Evolutionary conservation across 2,797 vertebrate species (phyloP).

Genomic region (Xenopus petersii): DNA sequence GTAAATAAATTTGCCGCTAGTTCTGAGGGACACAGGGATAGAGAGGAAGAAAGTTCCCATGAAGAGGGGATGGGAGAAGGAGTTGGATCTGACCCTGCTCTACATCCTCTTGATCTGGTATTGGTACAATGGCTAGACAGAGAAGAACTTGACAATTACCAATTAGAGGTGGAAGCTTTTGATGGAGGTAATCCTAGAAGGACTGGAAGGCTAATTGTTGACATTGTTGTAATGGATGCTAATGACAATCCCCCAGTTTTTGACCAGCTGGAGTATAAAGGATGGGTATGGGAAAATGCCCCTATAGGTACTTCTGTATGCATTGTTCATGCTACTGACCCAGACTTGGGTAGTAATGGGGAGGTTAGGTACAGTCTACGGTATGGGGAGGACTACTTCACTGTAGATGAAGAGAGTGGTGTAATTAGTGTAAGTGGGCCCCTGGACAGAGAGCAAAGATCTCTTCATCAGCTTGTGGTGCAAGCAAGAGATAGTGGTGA

Average conservation of each 20-base stretch:
- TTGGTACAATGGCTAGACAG: slow-evolving; percentile 74
- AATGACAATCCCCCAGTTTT: slow-evolving; percentile 88
- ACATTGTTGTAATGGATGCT: slow-evolving; percentile 79
- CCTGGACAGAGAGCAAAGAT: slow-evolving; percentile 79
- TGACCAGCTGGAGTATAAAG: slow-evolving; percentile 75
- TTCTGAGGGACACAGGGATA: background rate
- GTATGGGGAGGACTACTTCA: slow-evolving; percentile 60
- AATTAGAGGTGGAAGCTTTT: slow-evolving; percentile 79
- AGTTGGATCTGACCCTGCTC: slow-evolving; percentile 30
- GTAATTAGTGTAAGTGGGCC: slow-evolving; percentile 72
- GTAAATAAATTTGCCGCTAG: background rate
- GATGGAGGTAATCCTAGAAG: slow-evolving; percentile 80
- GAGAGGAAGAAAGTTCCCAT: slow-evolving; percentile 34
- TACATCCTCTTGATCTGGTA: slow-evolving; percentile 72
- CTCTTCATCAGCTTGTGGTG: slow-evolving; percentile 78
- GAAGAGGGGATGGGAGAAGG: slow-evolving; percentile 5
- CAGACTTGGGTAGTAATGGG: slow-evolving; percentile 76
- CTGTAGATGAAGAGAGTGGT: slow-evolving; percentile 75
- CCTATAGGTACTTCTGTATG: slow-evolving; percentile 67
- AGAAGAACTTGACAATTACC: slow-evolving; percentile 70
- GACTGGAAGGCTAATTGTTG: slow-evolving; percentile 70
- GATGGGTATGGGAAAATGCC: slow-evolving; percentile 74
- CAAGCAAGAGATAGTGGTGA: slow-evolving; percentile 77
- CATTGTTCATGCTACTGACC: slow-evolving; percentile 78
- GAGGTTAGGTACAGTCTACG: slow-evolving; percentile 76